Percentiles rank a stretch among this genome's conserved stretches.
Conservation (phyloP, 2,888 invertebrate species). For the Apocheima hispidaria region DNA sequence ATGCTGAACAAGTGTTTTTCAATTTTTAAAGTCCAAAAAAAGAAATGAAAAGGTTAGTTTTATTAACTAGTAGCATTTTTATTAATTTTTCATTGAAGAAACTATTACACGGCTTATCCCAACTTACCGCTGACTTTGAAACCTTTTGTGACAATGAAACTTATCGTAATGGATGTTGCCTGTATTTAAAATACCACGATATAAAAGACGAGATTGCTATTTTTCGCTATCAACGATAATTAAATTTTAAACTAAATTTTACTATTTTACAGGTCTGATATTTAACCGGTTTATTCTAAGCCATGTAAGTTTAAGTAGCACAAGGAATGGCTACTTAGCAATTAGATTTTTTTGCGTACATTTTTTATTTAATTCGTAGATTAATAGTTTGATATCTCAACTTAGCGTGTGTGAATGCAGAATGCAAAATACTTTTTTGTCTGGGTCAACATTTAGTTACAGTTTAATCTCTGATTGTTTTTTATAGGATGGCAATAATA, state of each 20-base stretch:
- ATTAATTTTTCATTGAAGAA: constrained; percentile 21
- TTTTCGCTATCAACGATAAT: constrained; percentile 1
- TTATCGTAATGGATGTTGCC: constrained; percentile 31
- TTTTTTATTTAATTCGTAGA: constrained; percentile 38
- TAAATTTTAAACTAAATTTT: background rate
- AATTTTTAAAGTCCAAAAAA: background rate
- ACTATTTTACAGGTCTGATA: constrained; percentile 19
- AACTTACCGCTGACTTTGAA: constrained; percentile 26
- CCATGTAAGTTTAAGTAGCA: constrained; percentile 34
- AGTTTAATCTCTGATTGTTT: constrained; percentile 39
- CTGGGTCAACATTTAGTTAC: constrained; percentile 38
- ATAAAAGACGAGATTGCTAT: background rate
- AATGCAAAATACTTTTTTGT: constrained; percentile 39
- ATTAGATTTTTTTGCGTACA: constrained; percentile 37
- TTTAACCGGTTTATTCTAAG: constrained; percentile 26
- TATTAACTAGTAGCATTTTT: constrained; percentile 6
- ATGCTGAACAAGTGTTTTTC: background rate
- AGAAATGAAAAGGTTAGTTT: constrained; percentile 3
- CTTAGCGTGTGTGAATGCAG: constrained; percentile 37
- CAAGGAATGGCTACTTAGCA: constrained; percentile 40
- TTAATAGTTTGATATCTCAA: constrained; percentile 43
- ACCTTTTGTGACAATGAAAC: constrained; percentile 28
- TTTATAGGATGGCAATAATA: constrained; percentile 29
- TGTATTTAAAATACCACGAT: constrained; percentile 18
- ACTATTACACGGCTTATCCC: constrained; percentile 20